Evolutionary conservation across 2,888 invertebrate genomes (phyloP).

Genomic region (Tetheella fluctuosa): DNA sequence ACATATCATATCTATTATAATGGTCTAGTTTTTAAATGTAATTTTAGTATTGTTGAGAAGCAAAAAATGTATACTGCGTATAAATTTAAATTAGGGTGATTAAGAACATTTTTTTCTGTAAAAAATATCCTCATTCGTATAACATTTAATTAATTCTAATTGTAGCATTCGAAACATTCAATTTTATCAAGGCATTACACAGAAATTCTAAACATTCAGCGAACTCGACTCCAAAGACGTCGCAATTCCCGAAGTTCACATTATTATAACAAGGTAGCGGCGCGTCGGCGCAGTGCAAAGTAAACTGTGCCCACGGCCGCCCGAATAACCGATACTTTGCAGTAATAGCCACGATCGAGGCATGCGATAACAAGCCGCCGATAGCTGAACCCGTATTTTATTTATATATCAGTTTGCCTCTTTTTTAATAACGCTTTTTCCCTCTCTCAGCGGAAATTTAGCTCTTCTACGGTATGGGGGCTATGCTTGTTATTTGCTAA

Average conservation of each 20-base stretch:
- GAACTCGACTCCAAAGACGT: conserved; percentile 72
- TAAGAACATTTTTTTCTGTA: background rate
- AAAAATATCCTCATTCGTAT: background rate
- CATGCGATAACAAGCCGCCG: conserved; percentile 84
- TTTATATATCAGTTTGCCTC: conserved; percentile 82
- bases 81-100: background rate
- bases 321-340: conserved; percentile 79
- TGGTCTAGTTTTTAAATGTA: background rate
- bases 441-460: conserved; percentile 77
- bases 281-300: conserved; percentile 71
- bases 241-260: conserved; percentile 82
- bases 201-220: conserved; percentile 50
- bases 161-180: conserved; percentile 28
- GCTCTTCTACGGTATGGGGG: conserved; percentile 76
- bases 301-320: conserved; percentile 79
- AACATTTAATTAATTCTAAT: conserved; percentile 18
- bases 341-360: conserved; percentile 78
- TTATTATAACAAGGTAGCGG: conserved; percentile 82
- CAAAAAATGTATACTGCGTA: background rate
- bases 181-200: conserved; percentile 35
- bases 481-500: conserved; percentile 78
- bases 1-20: background rate
- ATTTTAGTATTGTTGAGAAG: background rate
- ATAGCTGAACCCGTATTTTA: conserved; percentile 84
- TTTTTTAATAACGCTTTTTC: conserved; percentile 84